phyloP scores from a whole-genome alignment of 1,140 invertebrate genomes.

The Coenobita brevimanus region DNA sequence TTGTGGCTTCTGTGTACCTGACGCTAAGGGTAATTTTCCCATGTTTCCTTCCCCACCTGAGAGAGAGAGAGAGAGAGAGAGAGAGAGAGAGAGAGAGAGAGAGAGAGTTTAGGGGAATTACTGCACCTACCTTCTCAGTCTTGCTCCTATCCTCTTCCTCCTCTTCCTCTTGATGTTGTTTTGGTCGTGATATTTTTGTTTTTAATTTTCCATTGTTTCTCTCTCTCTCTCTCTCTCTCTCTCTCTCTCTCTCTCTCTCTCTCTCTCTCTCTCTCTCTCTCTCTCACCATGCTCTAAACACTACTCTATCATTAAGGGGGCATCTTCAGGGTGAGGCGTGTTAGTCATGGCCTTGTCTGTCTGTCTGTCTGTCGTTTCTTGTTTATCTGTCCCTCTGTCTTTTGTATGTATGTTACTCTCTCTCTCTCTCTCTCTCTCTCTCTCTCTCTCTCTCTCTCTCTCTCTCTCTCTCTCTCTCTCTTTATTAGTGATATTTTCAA shows the following conservation, averaged over 20 bases:
- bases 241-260: not conserved
- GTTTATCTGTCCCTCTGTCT: not conserved
- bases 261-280: not conserved
- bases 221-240: not conserved
- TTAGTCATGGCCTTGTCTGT: too few species aligned
- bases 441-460: slow-evolving; percentile 1
- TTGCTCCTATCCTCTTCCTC: not conserved
- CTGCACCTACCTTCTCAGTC: not conserved
- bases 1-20: too few species aligned
- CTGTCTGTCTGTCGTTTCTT: not conserved
- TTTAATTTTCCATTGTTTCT: not conserved
- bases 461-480: too few species aligned
- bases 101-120: too few species aligned
- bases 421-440: slow-evolving; percentile 1
- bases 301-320: too few species aligned
- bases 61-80: too few species aligned
- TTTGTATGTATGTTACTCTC: not conserved
- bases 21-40: too few species aligned
- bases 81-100: slow-evolving; percentile 12
- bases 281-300: not conserved
- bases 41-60: not conserved
- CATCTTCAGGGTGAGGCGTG: too few species aligned
- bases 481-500: too few species aligned
- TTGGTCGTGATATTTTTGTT: not conserved
- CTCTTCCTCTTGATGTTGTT: not conserved